phyloP scores from a whole-genome alignment of 2,113 vertebrate genomes.

The Pelmatolapia mariae region DNA sequence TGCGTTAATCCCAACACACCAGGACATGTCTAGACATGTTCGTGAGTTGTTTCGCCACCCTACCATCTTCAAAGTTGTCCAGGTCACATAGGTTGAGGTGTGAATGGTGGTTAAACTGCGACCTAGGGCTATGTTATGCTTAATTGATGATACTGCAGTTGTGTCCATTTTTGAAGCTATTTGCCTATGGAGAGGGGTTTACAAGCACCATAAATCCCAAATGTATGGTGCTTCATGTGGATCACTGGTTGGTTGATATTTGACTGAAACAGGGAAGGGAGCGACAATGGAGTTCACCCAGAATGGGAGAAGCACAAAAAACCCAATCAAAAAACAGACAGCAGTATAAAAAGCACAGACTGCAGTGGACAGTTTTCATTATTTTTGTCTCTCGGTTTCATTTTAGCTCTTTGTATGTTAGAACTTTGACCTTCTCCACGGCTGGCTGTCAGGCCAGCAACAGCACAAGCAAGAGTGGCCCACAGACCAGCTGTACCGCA shows the following conservation, averaged over 20 bases:
- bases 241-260: neutral
- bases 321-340: neutral
- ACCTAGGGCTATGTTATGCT: neutral
- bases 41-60: neutral
- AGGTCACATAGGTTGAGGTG: neutral
- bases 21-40: neutral
- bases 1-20: neutral
- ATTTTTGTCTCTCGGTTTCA: neutral
- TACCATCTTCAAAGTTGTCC: neutral
- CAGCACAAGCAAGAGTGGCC: neutral
- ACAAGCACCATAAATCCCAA: neutral
- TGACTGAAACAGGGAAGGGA: neutral
- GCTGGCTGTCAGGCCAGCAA: neutral
- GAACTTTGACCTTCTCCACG: neutral
- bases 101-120: neutral
- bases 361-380: neutral
- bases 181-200: neutral
- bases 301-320: neutral
- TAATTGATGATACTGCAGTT: neutral
- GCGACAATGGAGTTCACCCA: neutral
- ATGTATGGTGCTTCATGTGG: neutral
- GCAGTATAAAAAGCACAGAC: neutral
- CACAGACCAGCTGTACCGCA: neutral
- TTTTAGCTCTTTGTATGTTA: neutral
- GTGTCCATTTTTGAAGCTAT: neutral